Evolutionary conservation across 2,888 invertebrate genomes (phyloP).

Genomic region (Phortica magna): DNA sequence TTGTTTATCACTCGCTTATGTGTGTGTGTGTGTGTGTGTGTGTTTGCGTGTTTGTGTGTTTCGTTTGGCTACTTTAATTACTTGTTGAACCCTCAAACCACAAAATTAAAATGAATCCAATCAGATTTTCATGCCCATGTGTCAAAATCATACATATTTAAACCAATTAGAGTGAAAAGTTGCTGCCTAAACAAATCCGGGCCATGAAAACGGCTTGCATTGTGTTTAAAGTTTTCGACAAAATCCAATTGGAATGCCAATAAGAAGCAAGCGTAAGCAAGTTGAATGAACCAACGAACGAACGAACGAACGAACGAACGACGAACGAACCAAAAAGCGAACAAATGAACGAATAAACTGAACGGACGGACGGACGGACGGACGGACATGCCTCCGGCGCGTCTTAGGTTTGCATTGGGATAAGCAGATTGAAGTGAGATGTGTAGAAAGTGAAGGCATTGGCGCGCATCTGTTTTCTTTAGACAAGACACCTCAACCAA

Average conservation of each 20-base stretch:
- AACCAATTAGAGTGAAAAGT: not conserved
- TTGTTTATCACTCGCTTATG: not conserved
- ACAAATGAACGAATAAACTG: not conserved
- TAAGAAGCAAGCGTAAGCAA: not conserved
- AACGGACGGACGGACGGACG: not conserved
- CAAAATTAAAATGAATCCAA: slow-evolving; percentile 13
- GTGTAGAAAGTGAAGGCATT: not conserved
- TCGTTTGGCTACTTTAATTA: slow-evolving; percentile 14
- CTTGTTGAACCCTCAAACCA: slow-evolving; percentile 16
- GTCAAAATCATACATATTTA: slow-evolving; percentile 16
- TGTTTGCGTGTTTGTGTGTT: slow-evolving; percentile 3
- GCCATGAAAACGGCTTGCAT: not conserved
- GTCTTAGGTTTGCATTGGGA: too few relatives aligned
- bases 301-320: not conserved
- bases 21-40: not conserved
- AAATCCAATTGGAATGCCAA: not conserved
- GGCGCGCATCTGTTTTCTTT: not conserved
- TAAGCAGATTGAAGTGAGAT: not conserved
- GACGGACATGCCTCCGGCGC: not conserved
- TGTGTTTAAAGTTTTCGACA: not conserved
- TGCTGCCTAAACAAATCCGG: not conserved
- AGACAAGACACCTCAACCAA: slow-evolving; percentile 57
- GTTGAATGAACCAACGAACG: not conserved
- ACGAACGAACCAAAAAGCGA: not conserved
- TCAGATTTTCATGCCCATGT: not conserved